phyloP scores from a whole-genome alignment of 2,888 invertebrate genomes.

The Dolomedes plantarius region DNA sequence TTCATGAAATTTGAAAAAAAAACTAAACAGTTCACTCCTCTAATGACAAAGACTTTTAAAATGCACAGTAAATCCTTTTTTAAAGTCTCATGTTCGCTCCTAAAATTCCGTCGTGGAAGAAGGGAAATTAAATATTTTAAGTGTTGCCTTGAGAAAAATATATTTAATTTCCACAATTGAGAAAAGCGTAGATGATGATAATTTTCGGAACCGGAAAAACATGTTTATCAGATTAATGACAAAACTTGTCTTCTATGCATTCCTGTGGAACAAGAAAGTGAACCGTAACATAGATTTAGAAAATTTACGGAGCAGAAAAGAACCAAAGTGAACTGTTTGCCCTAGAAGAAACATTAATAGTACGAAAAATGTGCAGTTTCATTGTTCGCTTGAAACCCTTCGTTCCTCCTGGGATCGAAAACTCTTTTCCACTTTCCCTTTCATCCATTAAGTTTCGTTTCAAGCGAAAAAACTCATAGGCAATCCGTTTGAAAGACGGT shows the following conservation, averaged over 20 bases:
- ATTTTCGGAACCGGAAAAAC: too few relatives aligned
- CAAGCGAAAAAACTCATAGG: slow-evolving; percentile 12
- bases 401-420: slow-evolving; percentile 41
- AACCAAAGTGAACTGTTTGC: neutral
- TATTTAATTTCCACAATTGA: too few relatives aligned
- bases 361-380: slow-evolving; percentile 44
- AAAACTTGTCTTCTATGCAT: neutral
- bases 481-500: slow-evolving; percentile 10
- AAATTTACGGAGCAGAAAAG: slow-evolving; percentile 1
- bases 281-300: slow-evolving; percentile 16
- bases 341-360: slow-evolving; percentile 28
- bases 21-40: too few relatives aligned
- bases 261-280: neutral
- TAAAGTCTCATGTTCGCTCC: too few relatives aligned
- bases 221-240: neutral
- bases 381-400: slow-evolving; percentile 41
- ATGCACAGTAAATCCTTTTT: too few relatives aligned
- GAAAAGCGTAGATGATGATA: too few relatives aligned
- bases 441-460: slow-evolving; percentile 66
- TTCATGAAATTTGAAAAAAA: too few relatives aligned
- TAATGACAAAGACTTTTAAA: too few relatives aligned
- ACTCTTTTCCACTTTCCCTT: slow-evolving; percentile 61
- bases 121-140: too few relatives aligned
- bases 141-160: too few relatives aligned
- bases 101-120: too few relatives aligned